These are phyloP conservation scores for Oscheius sp. DNA, from an alignment of 2,888 invertebrate genomes.

Conservation along the genomic window DNA sequence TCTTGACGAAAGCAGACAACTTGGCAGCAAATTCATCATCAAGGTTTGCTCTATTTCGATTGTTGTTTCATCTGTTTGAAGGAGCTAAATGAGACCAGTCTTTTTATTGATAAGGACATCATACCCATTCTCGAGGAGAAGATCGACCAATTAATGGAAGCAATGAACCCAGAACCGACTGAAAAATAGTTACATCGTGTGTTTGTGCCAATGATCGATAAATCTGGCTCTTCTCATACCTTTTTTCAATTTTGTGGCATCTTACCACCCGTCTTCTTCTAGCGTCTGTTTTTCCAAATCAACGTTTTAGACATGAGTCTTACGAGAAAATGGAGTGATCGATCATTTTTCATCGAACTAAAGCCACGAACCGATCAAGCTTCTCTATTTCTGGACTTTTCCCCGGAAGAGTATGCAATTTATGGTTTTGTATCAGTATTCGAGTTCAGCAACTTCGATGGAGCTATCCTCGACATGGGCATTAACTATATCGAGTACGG, in stretches of 20 bases:
- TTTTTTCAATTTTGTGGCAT: not conserved
- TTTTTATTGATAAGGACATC: slow-evolving; percentile 94
- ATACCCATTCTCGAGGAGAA: slow-evolving; percentile 85
- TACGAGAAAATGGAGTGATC: slow-evolving; percentile 39
- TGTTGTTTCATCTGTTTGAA: slow-evolving; percentile 73
- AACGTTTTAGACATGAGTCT: slow-evolving; percentile 4
- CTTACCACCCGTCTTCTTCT: not conserved
- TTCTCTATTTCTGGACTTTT: slow-evolving; percentile 62
- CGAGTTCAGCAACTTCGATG: slow-evolving; percentile 15
- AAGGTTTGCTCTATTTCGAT: slow-evolving; percentile 73
- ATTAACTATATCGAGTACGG: slow-evolving; percentile 27
- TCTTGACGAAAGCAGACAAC: slow-evolving; percentile 90
- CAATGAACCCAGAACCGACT: slow-evolving; percentile 60
- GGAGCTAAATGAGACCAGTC: slow-evolving; percentile 88
- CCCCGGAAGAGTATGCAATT: slow-evolving; percentile 40
- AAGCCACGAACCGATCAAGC: slow-evolving; percentile 63
- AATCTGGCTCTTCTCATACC: not conserved
- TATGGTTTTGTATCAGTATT: slow-evolving; percentile 1
- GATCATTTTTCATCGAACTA: slow-evolving; percentile 48
- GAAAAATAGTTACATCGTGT: slow-evolving; percentile 46
- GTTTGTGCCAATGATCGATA: not conserved
- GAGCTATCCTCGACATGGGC: slow-evolving; percentile 20
- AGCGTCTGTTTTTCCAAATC: not conserved
- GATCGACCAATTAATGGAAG: slow-evolving; percentile 90
- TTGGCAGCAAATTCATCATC: slow-evolving; percentile 93